Evolutionary conservation across 2,797 vertebrate species (phyloP).

Genomic region (Myotis daubentonii): DNA sequence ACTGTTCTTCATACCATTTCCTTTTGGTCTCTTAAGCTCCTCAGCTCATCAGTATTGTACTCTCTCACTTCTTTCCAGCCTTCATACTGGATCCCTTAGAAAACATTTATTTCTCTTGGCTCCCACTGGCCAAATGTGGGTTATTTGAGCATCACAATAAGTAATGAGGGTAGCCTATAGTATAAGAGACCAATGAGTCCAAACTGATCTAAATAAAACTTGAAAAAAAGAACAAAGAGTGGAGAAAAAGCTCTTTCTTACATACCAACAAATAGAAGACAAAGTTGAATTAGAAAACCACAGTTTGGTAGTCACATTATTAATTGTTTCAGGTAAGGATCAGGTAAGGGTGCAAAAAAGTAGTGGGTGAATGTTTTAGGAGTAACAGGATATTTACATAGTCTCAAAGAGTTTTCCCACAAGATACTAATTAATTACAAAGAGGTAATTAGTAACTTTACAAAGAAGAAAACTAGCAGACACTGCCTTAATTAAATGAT

Average conservation of each 20-base stretch:
- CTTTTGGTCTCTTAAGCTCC: not conserved
- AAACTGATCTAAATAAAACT: slow-evolving; percentile 3
- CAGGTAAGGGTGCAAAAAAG: not conserved
- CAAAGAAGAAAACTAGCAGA: not conserved
- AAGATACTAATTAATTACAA: not conserved
- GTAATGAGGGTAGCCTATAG: not conserved
- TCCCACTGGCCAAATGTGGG: not conserved
- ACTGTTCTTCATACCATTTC: not conserved
- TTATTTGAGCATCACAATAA: slow-evolving; percentile 26
- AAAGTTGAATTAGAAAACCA: slow-evolving; percentile 41
- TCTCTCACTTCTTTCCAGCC: not conserved
- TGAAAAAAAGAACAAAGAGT: not conserved
- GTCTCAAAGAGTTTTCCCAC: slow-evolving; percentile 23
- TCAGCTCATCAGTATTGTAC: not conserved
- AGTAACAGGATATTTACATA: not conserved
- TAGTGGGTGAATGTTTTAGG: not conserved
- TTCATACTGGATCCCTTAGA: not conserved
- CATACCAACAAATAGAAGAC: not conserved
- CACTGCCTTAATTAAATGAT: not conserved
- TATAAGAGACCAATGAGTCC: not conserved
- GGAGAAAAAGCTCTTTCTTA: not conserved
- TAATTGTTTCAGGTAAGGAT: not conserved
- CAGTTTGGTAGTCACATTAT: not conserved
- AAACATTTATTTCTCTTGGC: not conserved
- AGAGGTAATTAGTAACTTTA: not conserved